phyloP scores from a whole-genome alignment of 1,140 invertebrate species.

The Plectus sambesii region DNA sequence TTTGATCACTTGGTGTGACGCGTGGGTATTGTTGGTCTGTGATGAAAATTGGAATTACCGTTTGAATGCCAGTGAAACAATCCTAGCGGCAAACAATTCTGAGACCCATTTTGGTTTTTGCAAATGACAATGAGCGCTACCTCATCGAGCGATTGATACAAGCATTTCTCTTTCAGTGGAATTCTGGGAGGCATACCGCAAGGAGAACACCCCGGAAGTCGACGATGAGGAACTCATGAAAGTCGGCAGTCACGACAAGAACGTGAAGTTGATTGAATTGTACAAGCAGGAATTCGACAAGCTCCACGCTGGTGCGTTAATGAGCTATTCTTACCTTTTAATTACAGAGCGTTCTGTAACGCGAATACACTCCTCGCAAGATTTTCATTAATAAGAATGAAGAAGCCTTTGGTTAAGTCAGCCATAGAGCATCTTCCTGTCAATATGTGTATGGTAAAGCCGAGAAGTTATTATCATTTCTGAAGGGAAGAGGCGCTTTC shows the following conservation, averaged over 20 bases:
- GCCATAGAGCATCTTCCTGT: slow-evolving; percentile 15
- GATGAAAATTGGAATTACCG: slow-evolving; percentile 7
- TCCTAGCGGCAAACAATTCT: no score
- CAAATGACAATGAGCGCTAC: no score
- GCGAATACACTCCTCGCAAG: slow-evolving; percentile 12
- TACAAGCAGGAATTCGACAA: slow-evolving; percentile 38
- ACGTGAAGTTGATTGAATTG: slow-evolving; percentile 32
- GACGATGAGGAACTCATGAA: slow-evolving; percentile 17
- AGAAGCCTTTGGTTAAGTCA: slow-evolving; percentile 13
- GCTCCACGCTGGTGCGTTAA: slow-evolving; percentile 24
- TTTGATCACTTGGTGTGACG: no score
- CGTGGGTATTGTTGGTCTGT: no score
- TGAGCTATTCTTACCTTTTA: no score
- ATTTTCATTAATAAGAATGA: slow-evolving; percentile 8
- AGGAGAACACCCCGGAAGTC: slow-evolving; percentile 42
- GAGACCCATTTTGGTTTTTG: no score
- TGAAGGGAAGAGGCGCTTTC: slow-evolving; percentile 21
- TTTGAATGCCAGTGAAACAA: not conserved
- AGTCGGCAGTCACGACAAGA: slow-evolving; percentile 57
- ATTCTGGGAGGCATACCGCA: slow-evolving; percentile 42
- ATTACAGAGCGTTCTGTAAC: no score
- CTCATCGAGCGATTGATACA: no score
- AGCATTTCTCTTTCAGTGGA: slow-evolving; percentile 26
- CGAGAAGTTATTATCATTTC: slow-evolving; percentile 6
- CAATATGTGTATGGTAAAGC: slow-evolving; percentile 23